Percentiles rank a stretch among this genome's conserved stretches.
These are phyloP conservation scores for Eulemur rubriventer DNA, from an alignment of 2,797 vertebrate genomes.

Conservation along the genomic window DNA sequence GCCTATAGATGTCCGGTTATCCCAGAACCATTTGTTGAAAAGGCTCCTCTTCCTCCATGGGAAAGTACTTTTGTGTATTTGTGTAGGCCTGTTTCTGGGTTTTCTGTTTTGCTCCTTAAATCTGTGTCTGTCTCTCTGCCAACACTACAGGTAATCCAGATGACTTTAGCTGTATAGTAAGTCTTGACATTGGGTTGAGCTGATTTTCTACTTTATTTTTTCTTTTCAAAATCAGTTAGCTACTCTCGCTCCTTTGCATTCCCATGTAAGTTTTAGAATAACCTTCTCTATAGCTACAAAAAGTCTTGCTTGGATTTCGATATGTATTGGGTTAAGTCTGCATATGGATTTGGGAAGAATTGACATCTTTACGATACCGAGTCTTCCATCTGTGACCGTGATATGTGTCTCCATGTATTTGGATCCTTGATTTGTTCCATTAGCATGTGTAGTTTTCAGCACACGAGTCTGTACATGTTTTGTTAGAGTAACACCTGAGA, in stretches of 20 bases:
- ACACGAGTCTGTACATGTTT: background rate
- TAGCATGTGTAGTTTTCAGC: background rate
- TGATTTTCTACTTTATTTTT: background rate
- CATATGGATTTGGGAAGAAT: background rate
- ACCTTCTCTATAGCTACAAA: no score
- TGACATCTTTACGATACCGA: background rate
- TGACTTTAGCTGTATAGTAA: background rate
- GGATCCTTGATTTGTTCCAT: background rate
- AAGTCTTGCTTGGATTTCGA: background rate
- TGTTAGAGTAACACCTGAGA: background rate
- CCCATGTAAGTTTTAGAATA: no score
- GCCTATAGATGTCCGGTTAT: no score
- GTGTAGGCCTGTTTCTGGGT: background rate
- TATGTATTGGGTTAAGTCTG: background rate
- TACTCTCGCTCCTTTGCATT: no score
- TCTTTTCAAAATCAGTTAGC: no score
- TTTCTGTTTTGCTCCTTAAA: no score
- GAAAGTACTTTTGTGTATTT: background rate
- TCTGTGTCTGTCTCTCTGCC: background rate
- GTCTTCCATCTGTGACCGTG: background rate
- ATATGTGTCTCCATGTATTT: background rate
- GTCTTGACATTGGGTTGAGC: background rate
- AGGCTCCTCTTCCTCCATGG: background rate
- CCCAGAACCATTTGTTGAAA: background rate
- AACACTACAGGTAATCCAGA: background rate